Base-by-base conservation (phyloP, 2,797 vertebrate species). In the Tapera naevia region DNA sequence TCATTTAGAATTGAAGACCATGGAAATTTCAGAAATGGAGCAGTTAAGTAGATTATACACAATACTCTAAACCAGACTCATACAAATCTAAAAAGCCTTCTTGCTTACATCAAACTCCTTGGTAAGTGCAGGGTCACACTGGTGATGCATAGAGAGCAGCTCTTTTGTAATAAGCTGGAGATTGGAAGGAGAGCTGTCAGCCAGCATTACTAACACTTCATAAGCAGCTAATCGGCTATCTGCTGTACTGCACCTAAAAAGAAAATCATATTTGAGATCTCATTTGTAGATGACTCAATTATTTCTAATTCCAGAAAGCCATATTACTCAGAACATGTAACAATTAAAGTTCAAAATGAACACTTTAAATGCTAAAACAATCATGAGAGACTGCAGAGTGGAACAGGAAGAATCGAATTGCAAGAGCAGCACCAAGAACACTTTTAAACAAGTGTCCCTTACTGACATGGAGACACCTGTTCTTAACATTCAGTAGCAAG, bases 71-170 rank as follows among this genome's bases (percentile, higher is more conserved):
- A 37, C 10, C 43, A 28, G 0, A 2, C 16, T 37, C 41, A 71
- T 21, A n/a, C 15, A 50, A 74, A 71, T 13, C 3, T 33, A 72
- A 91, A 72, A 73, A 53, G 32, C 19, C n/a, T 76, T 72, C 41
- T 88, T 89, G 96, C 98, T 98, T 97, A 99, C 99, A 94, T 99
- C 99, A 78, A 99, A 99, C 96, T 99, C 99, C 97, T 99, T 99
- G 96, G 98, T 98, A 91, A 99, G 98, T 7, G 99, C 99, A n/a
- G 99, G 98, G 92, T 99, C 99, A 6, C 98, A 98, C 80, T 99
- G 99, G 96, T 99, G 99, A 97, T 99, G 99, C 99, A 99, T 99
- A 67, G 99, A 99, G 90, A 99, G 98, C 19, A 99, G 97, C 94
- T 99, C 99, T 96, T 96, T 98, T 43, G 98, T 99, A 96, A 99